phyloP scores from a whole-genome alignment of 2,888 invertebrate species.

The Scaptodrosophila latifasciaeformis region DNA sequence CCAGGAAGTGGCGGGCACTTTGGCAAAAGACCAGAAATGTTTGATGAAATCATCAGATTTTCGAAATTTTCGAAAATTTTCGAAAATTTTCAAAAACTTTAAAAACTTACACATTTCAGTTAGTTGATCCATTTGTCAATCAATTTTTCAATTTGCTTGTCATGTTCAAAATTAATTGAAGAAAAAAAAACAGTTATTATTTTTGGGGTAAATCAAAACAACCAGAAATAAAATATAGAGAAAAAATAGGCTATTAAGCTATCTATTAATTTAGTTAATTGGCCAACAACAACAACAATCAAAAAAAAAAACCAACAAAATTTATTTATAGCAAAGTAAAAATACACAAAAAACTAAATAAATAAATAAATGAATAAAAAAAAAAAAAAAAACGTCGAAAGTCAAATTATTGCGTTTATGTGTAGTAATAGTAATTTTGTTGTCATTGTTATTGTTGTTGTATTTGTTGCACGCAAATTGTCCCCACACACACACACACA shows the following conservation, averaged over 20 bases:
- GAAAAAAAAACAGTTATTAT: too few species aligned
- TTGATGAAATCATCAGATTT: too few species aligned
- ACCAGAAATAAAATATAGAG: neutral
- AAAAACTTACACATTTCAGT: too few species aligned
- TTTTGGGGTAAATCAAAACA: too few species aligned
- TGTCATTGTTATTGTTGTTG: neutral
- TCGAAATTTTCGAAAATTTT: too few species aligned
- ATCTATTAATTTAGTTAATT: neutral
- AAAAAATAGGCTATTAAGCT: too few species aligned
- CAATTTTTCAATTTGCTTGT: too few species aligned
- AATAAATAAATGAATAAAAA: neutral
- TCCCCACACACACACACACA: conserved; percentile 13
- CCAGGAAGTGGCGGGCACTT: too few species aligned
- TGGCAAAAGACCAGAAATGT: too few species aligned
- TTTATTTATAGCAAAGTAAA: neutral
- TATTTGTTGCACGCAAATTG: conserved; percentile 1
- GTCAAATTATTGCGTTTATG: neutral
- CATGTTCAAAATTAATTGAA: too few species aligned
- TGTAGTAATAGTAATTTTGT: neutral
- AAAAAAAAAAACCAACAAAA: neutral
- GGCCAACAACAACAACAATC: neutral
- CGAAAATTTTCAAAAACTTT: too few species aligned
- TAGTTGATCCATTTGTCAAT: too few species aligned
- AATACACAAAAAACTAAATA: neutral
- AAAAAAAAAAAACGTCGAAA: neutral